Evolutionary conservation across 2,888 invertebrate genomes (phyloP), one percentile per base, ranked within the genome.

Genomic region (Chorisops tibialis): DNA sequence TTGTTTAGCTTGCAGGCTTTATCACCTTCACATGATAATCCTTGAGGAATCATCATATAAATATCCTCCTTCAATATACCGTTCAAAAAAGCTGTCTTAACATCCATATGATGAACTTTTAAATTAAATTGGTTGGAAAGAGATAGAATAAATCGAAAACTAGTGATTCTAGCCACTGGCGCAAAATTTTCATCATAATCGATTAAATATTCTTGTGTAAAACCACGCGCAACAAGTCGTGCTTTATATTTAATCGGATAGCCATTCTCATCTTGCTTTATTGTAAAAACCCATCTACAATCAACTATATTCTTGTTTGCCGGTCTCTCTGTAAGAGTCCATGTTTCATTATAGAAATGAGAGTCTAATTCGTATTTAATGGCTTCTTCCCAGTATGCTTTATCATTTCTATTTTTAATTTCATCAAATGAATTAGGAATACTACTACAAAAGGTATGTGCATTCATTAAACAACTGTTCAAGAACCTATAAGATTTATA

Each of bases 271-370:
- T 48, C 7, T 14, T 37, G 3, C 21, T 59, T 59, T 48, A 63
- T 63, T 50, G 63, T 66, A 67, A 69, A 67, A 24, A 64, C 68
- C 69, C 65, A 68, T 58, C 58, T 66, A 35, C 66, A 67, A 39
- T 64, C 66, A 50, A 69, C 37, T 18, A 67, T 62, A 63, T 69
- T 69, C 63, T 64, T 66, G 39, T 63, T 61, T 48, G 58, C 16
- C 12, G 67, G 67, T 45, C 49, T 63, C n/a, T 48, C 1, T 48
- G 66, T 65, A 48, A 69, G 39, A 11, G 63, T 35, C 68, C 68
- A 69, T 3, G 65, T 69, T 35, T 68, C 59, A 52, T 68, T 70
- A 21, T 48, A 24, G 19, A 54, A 49, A 61, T 69, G 66, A 24
- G 68, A 66, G 60, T 67, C 61, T 14, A 70, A 35, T 51, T 69